Conservation (phyloP, 2,888 invertebrate genomes). For the Xanthorhoe designata region DNA sequence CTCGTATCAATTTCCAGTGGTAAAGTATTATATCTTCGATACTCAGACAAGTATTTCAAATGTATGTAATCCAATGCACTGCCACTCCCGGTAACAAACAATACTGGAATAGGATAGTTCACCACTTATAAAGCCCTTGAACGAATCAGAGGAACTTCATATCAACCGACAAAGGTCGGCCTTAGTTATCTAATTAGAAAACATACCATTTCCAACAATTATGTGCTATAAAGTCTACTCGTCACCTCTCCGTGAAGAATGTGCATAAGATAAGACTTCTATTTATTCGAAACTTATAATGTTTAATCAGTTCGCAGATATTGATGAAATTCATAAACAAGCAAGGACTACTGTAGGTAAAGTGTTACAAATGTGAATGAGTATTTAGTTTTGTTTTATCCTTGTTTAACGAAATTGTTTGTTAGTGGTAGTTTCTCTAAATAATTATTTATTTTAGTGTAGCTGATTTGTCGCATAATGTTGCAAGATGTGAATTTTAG, state of each 20-base stretch:
- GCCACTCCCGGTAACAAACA: too few species aligned
- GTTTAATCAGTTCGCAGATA: conserved; percentile 37
- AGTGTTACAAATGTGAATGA: conserved; percentile 14
- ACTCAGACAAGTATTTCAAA: neutral
- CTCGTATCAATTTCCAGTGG: neutral
- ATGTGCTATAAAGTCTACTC: conserved; percentile 32
- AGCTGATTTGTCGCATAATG: neutral
- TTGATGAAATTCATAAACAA: conserved; percentile 31
- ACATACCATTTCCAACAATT: conserved; percentile 22
- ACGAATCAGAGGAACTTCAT: neutral
- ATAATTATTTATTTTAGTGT: conserved; percentile 4
- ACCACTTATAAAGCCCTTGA: too few species aligned
- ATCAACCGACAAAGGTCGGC: neutral
- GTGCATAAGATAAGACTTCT: conserved; percentile 23
- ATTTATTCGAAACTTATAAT: conserved; percentile 23
- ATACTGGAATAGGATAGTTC: too few species aligned
- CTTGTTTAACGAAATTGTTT: conserved; percentile 15
- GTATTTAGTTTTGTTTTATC: conserved; percentile 23
- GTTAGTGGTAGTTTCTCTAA: conserved; percentile 5
- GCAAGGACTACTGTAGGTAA: conserved; percentile 32
- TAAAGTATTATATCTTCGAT: too few species aligned
- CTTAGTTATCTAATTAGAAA: conserved; percentile 5
- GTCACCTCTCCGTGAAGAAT: conserved; percentile 32
- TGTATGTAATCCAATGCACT: too few species aligned
- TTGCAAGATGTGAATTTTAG: neutral